Evolutionary conservation across 2,888 invertebrate genomes (phyloP).

Genomic region (Plagodis dolabraria): DNA sequence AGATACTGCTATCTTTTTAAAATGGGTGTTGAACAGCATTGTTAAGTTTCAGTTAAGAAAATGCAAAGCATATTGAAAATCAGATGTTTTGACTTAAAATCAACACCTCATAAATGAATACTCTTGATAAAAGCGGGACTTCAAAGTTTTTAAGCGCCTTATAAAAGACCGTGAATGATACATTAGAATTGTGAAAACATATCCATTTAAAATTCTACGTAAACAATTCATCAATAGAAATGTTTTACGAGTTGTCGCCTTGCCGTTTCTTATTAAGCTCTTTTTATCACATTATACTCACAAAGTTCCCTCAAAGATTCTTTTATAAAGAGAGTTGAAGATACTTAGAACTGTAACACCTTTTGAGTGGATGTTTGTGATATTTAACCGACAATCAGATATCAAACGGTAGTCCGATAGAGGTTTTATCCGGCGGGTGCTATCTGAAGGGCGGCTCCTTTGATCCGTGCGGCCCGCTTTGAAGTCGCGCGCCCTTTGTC

Average conservation of each 20-base stretch:
- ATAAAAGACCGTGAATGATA: too few relatives aligned
- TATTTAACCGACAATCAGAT: slow-evolving; percentile 73
- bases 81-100: too few relatives aligned
- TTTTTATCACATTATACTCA: slow-evolving; percentile 36
- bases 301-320: slow-evolving; percentile 39
- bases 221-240: too few relatives aligned
- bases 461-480: slow-evolving; percentile 68
- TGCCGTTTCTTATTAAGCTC: slow-evolving; percentile 24
- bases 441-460: slow-evolving; percentile 64
- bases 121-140: too few relatives aligned
- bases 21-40: too few relatives aligned
- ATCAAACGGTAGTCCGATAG: slow-evolving; percentile 65
- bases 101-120: too few relatives aligned
- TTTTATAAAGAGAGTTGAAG: slow-evolving; percentile 40
- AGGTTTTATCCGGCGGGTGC: slow-evolving; percentile 66
- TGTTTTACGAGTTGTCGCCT: slow-evolving; percentile 1
- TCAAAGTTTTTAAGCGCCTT: too few relatives aligned
- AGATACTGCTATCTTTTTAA: too few relatives aligned
- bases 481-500: slow-evolving; percentile 69
- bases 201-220: too few relatives aligned
- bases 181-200: too few relatives aligned
- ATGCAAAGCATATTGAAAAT: too few relatives aligned
- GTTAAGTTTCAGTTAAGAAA: too few relatives aligned
- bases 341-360: slow-evolving; percentile 51
- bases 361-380: slow-evolving; percentile 57